Evolutionary conservation across 2,888 invertebrate species (phyloP).

Genomic region (Ligdia adustata): DNA sequence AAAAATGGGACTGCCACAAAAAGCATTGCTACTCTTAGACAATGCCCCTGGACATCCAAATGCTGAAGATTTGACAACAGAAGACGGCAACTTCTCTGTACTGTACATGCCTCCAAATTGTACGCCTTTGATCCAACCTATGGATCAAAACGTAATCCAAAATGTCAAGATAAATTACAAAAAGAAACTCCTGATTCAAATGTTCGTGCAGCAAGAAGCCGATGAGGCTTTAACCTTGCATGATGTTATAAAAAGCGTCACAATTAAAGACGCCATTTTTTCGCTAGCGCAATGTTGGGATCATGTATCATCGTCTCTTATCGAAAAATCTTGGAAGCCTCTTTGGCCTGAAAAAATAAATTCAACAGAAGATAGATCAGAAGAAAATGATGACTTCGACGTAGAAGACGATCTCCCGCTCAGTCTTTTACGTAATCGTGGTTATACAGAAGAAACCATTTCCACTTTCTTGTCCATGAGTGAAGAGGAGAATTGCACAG

Average conservation of each 20-base stretch:
- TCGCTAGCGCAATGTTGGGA: constrained; percentile 24
- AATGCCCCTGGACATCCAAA: no score
- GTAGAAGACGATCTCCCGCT: constrained; percentile 24
- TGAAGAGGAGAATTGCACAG: constrained; percentile 25
- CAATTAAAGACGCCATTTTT: constrained; percentile 27
- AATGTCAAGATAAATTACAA: constrained; percentile 22
- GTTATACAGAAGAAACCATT: constrained; percentile 23
- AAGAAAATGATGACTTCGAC: constrained; percentile 11
- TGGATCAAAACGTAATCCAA: constrained; percentile 26
- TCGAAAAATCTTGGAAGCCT: constrained; percentile 12
- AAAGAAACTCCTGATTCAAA: constrained; percentile 18
- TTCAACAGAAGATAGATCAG: constrained; percentile 24
- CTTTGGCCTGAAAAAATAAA: constrained; percentile 23
- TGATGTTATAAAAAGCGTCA: constrained; percentile 15
- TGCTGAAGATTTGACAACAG: constrained; percentile 1
- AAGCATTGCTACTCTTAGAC: no score
- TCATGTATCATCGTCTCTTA: neutral
- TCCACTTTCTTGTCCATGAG: constrained; percentile 19
- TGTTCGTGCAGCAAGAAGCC: neutral
- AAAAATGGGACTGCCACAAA: no score
- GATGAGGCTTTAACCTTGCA: neutral
- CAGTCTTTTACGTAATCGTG: constrained; percentile 21
- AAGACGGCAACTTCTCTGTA: neutral
- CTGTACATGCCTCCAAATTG: neutral
- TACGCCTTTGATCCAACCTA: constrained; percentile 9